Conservation (phyloP, 1,140 invertebrate species). For the Teleopsis dalmanni region DNA sequence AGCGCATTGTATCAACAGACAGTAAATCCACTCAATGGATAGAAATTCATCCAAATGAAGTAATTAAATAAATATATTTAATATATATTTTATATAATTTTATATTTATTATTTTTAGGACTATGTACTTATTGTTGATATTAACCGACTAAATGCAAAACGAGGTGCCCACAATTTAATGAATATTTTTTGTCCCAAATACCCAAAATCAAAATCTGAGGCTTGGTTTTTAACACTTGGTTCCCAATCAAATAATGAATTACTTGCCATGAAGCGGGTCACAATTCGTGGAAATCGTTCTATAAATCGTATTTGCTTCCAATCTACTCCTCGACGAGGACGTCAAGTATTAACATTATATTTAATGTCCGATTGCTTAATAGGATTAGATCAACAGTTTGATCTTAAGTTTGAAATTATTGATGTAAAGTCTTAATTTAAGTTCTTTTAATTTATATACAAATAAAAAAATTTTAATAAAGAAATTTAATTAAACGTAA, state of each 20-base stretch:
- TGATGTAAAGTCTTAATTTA: constrained; percentile 35
- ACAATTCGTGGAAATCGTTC: constrained; percentile 45
- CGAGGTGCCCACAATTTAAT: constrained; percentile 7
- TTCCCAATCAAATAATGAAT: constrained; percentile 58
- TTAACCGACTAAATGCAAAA: constrained; percentile 43
- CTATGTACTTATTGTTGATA: constrained; percentile 59
- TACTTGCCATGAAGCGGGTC: constrained; percentile 81
- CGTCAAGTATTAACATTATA: constrained; percentile 72
- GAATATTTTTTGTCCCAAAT: constrained; percentile 68
- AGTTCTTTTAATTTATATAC: too few relatives aligned
- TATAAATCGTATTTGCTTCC: constrained; percentile 41
- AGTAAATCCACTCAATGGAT: constrained; percentile 43
- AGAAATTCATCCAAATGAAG: constrained; percentile 56
- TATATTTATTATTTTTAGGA: constrained; percentile 46
- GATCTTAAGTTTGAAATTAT: constrained; percentile 59
- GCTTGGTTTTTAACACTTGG: constrained; percentile 91
- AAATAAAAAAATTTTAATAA: too few relatives aligned
- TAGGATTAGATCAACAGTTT: constrained; percentile 95
- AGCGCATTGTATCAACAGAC: constrained; percentile 32
- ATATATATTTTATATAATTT: background rate
- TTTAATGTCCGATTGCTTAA: constrained; percentile 87
- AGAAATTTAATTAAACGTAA: too few relatives aligned
- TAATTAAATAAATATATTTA: constrained; percentile 12
- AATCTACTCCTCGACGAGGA: constrained; percentile 51
- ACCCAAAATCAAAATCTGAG: constrained; percentile 89